Evolutionary conservation across 2,113 vertebrate species (phyloP).

Genomic region (Pica pica): DNA sequence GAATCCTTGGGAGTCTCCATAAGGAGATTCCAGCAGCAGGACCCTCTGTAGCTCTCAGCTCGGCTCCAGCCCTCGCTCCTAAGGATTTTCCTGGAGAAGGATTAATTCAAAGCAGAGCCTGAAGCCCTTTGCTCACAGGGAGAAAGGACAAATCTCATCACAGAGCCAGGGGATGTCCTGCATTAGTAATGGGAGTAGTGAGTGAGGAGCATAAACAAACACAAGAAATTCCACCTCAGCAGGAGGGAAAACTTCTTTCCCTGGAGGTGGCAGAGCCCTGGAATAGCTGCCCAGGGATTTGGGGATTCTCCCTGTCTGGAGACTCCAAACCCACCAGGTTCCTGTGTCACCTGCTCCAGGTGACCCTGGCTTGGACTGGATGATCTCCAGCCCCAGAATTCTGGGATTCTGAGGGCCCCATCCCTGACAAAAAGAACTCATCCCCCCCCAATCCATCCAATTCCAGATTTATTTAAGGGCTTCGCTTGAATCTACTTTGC

Average conservation of each 20-base stretch:
- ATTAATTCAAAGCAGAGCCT: background rate
- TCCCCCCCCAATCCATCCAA: fast-evolving
- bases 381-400: background rate
- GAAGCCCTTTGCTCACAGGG: background rate
- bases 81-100: background rate
- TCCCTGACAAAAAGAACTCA: background rate
- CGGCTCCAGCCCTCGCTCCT: fast-evolving
- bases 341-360: background rate
- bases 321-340: background rate
- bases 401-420: background rate
- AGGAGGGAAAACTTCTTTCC: background rate
- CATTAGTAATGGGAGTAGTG: fast-evolving
- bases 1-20: background rate
- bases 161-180: background rate
- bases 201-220: background rate
- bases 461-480: background rate
- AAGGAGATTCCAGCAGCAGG: background rate
- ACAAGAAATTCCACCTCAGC: background rate
- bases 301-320: background rate
- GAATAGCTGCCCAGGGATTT: background rate
- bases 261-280: background rate
- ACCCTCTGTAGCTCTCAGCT: background rate
- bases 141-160: background rate
- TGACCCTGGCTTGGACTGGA: background rate
- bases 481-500: background rate